Conservation (phyloP, 2,888 invertebrate genomes). For the Hermaeophaga mercurialis region DNA sequence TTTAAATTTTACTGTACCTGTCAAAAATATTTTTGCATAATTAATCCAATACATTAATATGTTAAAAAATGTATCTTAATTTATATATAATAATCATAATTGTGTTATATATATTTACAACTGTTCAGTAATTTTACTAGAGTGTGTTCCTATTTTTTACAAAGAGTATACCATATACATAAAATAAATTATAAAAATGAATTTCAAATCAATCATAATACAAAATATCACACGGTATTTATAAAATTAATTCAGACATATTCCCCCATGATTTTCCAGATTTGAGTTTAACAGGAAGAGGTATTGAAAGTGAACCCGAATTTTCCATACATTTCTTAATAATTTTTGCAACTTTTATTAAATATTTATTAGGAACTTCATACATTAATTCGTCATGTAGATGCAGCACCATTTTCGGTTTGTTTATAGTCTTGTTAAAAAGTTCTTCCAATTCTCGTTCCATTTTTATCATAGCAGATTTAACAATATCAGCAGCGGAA, state of each 20-base stretch:
- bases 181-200: no score
- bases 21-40: no score
- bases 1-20: no score
- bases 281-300: conserved; percentile 88
- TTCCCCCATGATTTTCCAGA: conserved; percentile 82
- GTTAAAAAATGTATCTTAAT: no score
- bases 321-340: conserved; percentile 82
- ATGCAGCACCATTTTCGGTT: conserved; percentile 79
- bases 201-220: no score
- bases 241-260: not conserved
- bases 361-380: conserved; percentile 72
- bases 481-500: conserved; percentile 94
- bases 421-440: conserved; percentile 54
- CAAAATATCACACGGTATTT: no score
- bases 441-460: conserved; percentile 63
- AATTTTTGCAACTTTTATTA: conserved; percentile 64
- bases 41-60: no score
- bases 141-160: no score
- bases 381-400: conserved; percentile 96
- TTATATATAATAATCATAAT: no score
- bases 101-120: no score
- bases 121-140: no score
- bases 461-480: conserved; percentile 84
- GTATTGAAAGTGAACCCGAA: conserved; percentile 72
- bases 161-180: no score